Conservation (phyloP, 2,888 invertebrate species). For the Gymnosoma rotundatum region DNA sequence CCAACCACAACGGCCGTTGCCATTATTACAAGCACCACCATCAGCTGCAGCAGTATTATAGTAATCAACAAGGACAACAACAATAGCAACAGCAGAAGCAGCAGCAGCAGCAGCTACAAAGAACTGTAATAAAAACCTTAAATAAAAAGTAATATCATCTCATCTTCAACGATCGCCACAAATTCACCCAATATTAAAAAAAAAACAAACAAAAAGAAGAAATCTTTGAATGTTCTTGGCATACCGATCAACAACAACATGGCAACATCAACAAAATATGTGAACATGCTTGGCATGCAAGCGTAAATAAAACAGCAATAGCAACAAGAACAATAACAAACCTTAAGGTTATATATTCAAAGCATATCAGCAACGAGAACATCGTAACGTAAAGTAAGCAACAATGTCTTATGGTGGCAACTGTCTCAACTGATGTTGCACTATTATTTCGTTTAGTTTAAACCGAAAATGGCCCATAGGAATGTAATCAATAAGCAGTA, state of each 20-base stretch:
- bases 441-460: conserved; percentile 62
- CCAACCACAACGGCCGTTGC: background rate
- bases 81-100: background rate
- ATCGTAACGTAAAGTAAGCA: conserved; percentile 38
- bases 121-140: conserved; percentile 18
- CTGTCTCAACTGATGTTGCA: conserved; percentile 67
- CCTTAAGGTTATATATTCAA: conserved; percentile 60
- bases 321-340: conserved; percentile 20
- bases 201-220: conserved; percentile 13
- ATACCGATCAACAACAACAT: conserved; percentile 67
- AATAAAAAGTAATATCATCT: conserved; percentile 54
- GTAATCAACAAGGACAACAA: conserved; percentile 8
- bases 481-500: conserved; percentile 81
- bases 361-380: conserved; percentile 46
- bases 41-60: conserved; percentile 3
- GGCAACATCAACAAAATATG: conserved; percentile 62
- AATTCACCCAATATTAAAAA: conserved; percentile 43
- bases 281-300: conserved; percentile 62
- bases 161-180: conserved; percentile 63
- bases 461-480: conserved; percentile 74
- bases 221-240: conserved; percentile 68
- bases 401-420: conserved; percentile 69
- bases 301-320: conserved; percentile 43
- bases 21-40: background rate
- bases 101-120: conserved; percentile 13